These are phyloP conservation scores for Drosophila ironensis DNA, from an alignment of 1,140 invertebrate genomes.

Conservation along the genomic window DNA sequence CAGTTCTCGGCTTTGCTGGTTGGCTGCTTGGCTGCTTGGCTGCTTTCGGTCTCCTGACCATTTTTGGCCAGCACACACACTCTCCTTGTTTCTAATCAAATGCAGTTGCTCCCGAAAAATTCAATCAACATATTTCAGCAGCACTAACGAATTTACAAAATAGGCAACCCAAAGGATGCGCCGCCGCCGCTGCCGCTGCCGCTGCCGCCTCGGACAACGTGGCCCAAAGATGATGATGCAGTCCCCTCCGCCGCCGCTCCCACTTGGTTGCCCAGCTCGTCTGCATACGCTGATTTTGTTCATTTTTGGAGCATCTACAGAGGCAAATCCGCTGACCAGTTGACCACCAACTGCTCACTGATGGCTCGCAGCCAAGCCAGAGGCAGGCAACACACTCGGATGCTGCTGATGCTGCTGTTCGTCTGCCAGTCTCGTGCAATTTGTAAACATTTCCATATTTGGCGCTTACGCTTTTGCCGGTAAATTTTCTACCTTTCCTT, in stretches of 20 bases:
- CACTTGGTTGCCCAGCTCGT: background rate
- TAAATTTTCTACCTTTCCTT: slow-evolving; percentile 42
- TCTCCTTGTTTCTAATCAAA: slow-evolving; percentile 71
- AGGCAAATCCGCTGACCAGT: slow-evolving; percentile 70
- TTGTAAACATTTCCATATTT: slow-evolving; percentile 81
- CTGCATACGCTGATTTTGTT: slow-evolving; percentile 66
- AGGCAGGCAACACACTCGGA: background rate
- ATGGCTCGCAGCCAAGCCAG: slow-evolving; percentile 28
- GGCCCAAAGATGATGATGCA: slow-evolving; percentile 50
- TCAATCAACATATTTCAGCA: slow-evolving; percentile 82
- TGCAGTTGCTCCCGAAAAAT: slow-evolving; percentile 80
- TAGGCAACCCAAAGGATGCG: slow-evolving; percentile 80
- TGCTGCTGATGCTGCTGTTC: slow-evolving; percentile 1
- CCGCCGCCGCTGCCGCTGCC: too few relatives aligned
- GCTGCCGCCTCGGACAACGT: slow-evolving; percentile 38
- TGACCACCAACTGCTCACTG: slow-evolving; percentile 37
- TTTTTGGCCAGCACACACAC: slow-evolving; percentile 36
- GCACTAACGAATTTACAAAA: slow-evolving; percentile 82
- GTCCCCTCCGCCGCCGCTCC: slow-evolving; percentile 15
- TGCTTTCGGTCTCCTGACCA: slow-evolving; percentile 30
- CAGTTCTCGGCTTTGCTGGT: too few relatives aligned
- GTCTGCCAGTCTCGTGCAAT: slow-evolving; percentile 63
- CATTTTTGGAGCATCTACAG: slow-evolving; percentile 66
- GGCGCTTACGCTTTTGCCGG: slow-evolving; percentile 51
- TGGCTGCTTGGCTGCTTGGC: too few relatives aligned